phyloP scores from a whole-genome alignment of 2,113 vertebrate genomes.

The Phyllostomus hastatus region DNA sequence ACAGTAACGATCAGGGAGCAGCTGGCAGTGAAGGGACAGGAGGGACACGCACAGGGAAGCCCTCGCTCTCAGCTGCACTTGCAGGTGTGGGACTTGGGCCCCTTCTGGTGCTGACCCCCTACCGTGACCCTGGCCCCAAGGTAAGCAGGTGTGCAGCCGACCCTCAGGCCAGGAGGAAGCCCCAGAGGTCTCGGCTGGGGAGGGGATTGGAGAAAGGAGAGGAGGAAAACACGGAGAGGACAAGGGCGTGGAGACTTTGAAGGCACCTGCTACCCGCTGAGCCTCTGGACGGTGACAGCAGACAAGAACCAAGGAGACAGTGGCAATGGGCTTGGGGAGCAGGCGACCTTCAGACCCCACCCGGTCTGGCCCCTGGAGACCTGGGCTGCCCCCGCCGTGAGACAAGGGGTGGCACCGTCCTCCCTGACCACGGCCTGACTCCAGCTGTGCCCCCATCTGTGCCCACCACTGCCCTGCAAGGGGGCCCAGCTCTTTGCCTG shows the following conservation, averaged over 20 bases:
- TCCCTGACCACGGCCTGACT: background rate
- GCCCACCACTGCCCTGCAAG: background rate
- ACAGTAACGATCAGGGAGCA: background rate
- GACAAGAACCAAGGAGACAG: background rate
- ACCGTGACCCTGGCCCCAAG: background rate
- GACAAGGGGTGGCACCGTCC: background rate
- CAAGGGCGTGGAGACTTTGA: background rate
- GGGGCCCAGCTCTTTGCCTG: background rate
- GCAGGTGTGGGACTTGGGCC: background rate
- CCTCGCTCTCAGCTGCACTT: rapidly evolving
- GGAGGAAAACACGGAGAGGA: background rate
- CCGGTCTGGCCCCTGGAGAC: background rate
- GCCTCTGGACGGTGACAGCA: background rate
- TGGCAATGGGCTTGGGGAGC: background rate
- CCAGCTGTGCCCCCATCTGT: background rate
- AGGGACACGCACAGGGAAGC: background rate
- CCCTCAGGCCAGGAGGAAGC: background rate
- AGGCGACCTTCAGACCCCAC: background rate
- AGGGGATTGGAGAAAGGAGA: background rate
- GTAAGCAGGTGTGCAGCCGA: background rate
- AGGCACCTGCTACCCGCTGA: background rate
- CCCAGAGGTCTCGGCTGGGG: background rate
- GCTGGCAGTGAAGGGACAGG: background rate
- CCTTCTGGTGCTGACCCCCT: background rate
- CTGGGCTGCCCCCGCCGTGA: too few relatives aligned